phyloP scores from a whole-genome alignment of 2,113 vertebrate species.

The Lepus timidus region DNA sequence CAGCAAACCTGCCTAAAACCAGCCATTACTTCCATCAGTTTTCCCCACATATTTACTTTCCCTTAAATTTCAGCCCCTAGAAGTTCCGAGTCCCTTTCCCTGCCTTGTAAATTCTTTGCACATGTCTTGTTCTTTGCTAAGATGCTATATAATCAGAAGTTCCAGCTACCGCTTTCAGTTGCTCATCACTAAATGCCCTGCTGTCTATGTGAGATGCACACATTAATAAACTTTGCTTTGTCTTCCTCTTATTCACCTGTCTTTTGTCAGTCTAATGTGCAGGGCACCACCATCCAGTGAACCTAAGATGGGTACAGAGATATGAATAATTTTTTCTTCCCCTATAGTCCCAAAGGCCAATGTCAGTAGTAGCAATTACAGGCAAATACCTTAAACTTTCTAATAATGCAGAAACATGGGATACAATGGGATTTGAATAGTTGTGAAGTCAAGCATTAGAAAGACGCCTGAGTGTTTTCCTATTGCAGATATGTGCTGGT shows the following conservation, averaged over 20 bases:
- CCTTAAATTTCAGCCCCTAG: too few species aligned
- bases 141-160: background rate
- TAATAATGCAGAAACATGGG: background rate
- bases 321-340: background rate
- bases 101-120: background rate
- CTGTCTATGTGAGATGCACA: too few species aligned
- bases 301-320: background rate
- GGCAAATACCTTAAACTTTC: background rate
- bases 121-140: background rate
- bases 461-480: background rate
- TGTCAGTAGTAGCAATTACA: background rate
- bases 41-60: background rate
- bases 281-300: background rate
- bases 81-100: background rate
- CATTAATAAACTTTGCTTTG: background rate
- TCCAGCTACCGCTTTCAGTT: background rate
- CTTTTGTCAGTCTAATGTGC: background rate
- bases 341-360: background rate
- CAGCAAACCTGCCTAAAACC: background rate
- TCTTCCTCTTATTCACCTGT: background rate
- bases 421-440: background rate
- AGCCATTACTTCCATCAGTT: background rate
- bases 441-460: background rate
- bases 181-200: background rate
- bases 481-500: background rate